Percentiles rank a stretch among this genome's conserved stretches.
phyloP scores from a whole-genome alignment of 2,888 invertebrate species.

The Brenthis daphne region DNA sequence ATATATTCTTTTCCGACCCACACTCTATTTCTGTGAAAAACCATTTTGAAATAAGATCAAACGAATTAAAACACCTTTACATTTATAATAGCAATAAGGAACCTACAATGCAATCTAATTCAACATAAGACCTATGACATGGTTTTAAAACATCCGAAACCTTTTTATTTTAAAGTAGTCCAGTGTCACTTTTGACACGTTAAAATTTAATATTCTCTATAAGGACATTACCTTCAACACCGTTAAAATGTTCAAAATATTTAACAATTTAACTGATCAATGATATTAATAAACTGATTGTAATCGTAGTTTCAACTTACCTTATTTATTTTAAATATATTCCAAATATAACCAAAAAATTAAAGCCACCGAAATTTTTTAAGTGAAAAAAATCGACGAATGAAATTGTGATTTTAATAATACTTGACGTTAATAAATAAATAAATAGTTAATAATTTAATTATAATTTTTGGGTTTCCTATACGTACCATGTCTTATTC shows the following conservation, averaged over 20 bases:
- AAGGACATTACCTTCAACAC: neutral
- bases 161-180: neutral
- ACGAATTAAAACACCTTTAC: too few relatives aligned
- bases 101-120: too few relatives aligned
- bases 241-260: constrained; percentile 4
- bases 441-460: too few relatives aligned
- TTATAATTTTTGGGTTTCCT: too few relatives aligned
- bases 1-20: too few relatives aligned
- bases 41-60: too few relatives aligned
- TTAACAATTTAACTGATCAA: constrained; percentile 6
- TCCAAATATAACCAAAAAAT: neutral
- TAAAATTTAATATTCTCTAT: neutral
- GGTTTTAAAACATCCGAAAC: neutral
- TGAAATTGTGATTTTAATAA: too few relatives aligned
- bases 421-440: too few relatives aligned
- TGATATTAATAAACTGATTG: constrained; percentile 11
- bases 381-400: neutral
- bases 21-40: too few relatives aligned
- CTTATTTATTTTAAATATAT: neutral
- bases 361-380: neutral
- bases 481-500: too few relatives aligned
- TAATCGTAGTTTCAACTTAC: neutral
- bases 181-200: neutral
- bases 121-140: too few relatives aligned
- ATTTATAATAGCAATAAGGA: too few relatives aligned